phyloP scores from a whole-genome alignment of 2,797 vertebrate species.

The Sphenodon punctatus region DNA sequence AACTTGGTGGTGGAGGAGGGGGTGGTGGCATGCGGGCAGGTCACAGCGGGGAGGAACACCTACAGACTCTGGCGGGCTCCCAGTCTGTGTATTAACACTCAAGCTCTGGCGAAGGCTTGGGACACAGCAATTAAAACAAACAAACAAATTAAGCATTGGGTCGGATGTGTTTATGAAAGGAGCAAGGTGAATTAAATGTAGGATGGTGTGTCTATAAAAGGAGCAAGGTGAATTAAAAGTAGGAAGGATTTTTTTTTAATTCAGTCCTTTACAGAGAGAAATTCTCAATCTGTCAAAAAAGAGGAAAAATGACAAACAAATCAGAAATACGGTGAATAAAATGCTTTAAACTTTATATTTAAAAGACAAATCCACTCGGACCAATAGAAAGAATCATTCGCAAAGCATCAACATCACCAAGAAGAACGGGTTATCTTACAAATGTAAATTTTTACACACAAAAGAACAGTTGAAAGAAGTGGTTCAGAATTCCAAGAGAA shows the following conservation, averaged over 20 bases:
- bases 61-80: too few relatives aligned
- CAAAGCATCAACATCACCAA: slow-evolving; percentile 6
- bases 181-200: background rate
- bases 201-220: too few relatives aligned
- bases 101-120: too few relatives aligned
- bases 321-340: background rate
- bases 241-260: slow-evolving; percentile 54
- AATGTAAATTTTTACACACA: slow-evolving; percentile 38
- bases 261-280: slow-evolving; percentile 63
- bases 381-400: background rate
- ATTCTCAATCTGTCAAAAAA: slow-evolving; percentile 48
- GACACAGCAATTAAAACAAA: too few relatives aligned
- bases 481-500: slow-evolving; percentile 62
- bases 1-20: too few relatives aligned
- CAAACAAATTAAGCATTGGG: too few relatives aligned
- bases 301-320: slow-evolving; percentile 47
- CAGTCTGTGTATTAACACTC: too few relatives aligned
- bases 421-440: slow-evolving; percentile 29
- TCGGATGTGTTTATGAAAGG: too few relatives aligned
- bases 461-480: slow-evolving; percentile 1
- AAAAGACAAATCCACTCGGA: slow-evolving; percentile 5
- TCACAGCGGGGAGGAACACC: too few relatives aligned
- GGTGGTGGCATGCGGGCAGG: too few relatives aligned
- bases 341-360: background rate
- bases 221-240: background rate